Evolutionary conservation across 2,113 vertebrate species (phyloP).

Genomic region (Sclerurus mexicanus): DNA sequence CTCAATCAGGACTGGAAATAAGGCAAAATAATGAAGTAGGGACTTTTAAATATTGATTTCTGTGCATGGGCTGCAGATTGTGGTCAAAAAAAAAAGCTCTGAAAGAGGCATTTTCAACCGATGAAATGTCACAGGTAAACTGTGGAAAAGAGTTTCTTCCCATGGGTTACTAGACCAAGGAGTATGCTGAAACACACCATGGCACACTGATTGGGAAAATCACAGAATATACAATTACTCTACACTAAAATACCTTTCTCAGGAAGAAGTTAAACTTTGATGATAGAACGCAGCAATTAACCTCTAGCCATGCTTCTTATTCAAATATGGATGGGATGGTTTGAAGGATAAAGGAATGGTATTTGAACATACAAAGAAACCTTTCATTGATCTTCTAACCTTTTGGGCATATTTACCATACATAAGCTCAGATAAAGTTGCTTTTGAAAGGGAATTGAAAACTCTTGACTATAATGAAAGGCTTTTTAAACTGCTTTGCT

Average conservation of each 20-base stretch:
- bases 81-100: background rate
- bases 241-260: background rate
- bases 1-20: background rate
- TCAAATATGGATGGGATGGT: background rate
- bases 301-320: background rate
- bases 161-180: background rate
- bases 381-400: background rate
- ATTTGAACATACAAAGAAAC: background rate
- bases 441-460: background rate
- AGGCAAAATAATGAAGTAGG: constrained; percentile 22
- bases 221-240: background rate
- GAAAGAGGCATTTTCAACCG: background rate
- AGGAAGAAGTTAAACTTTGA: background rate
- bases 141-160: background rate
- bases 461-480: background rate
- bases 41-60: constrained; percentile 46
- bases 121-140: background rate
- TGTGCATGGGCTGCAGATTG: background rate
- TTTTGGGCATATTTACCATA: background rate
- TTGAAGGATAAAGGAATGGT: background rate
- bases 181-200: background rate
- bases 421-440: background rate
- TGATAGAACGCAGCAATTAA: background rate
- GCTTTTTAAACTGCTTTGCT: background rate
- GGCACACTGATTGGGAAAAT: background rate